Base-by-base conservation (phyloP, 2,888 invertebrate species). In the Spilarctia lutea region DNA sequence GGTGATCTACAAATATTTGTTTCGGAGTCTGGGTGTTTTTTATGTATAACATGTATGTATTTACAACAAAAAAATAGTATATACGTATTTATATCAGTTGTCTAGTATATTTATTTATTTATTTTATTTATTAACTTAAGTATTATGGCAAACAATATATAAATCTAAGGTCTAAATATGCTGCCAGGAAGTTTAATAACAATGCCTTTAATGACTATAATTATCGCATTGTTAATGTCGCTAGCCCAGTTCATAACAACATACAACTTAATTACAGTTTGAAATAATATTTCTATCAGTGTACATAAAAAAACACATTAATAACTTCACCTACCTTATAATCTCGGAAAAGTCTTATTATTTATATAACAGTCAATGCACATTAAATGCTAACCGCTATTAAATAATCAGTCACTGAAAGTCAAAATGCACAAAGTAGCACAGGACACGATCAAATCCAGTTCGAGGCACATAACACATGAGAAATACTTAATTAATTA, bases 381-480 rank as follows among this genome's bases (percentile, higher is more conserved):
- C 86, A 80, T 77, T 76, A 82, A 82, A 85, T 78, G 71, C 75
- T 78, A 85, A 85, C 83, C 82, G 84, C 83, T 83, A 88, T 86
- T 83, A 79, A 86, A 87, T 83, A 89, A 89, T 89, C 88, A 85
- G 81, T 85, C 85, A 85, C 85, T 80, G 75, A 83, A 83, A 85
- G 76, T 75, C 10, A 73, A 75, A 81, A 76, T 79, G 63, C 71
- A 90, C 88, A 86, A 77, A 76, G 84, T 84, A 86, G 83, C 91
- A 92, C 93, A 90, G 81, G 81, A 78, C 86, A 90, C 87, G 86
- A 85, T 82, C 83, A 91, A 92, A 94, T 94, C 94, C 94, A 91
- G 93, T 92, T 90, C 89, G 69, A 85, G 86, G 87, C 91, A 91
- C 93, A 91, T 87, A 91, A 90, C 91, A 94, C 93, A 87, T 81